Percentiles rank a stretch among this genome's conserved stretches.
Evolutionary conservation across 2,888 invertebrate species (phyloP).

Genomic region (Stegophylla sp.): DNA sequence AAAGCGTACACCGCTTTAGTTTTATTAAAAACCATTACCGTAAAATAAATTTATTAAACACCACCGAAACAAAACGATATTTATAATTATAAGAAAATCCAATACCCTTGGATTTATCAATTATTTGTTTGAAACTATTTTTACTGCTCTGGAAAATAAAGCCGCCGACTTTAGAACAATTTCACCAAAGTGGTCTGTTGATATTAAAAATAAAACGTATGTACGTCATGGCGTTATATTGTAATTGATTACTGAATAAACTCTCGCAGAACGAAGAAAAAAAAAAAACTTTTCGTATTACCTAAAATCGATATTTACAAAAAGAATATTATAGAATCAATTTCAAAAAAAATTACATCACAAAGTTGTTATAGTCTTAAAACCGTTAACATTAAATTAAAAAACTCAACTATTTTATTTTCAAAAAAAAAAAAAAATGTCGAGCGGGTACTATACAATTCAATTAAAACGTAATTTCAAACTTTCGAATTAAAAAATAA

Average conservation of each 20-base stretch:
- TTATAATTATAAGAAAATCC: too few species aligned
- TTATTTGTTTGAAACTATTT: too few species aligned
- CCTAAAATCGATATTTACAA: slow-evolving; percentile 7
- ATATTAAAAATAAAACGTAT: not conserved
- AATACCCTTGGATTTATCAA: too few species aligned
- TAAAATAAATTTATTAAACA: too few species aligned
- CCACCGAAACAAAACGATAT: too few species aligned
- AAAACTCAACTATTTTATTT: not conserved
- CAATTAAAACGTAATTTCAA: too few species aligned
- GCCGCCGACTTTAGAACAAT: not conserved
- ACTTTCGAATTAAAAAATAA: too few species aligned
- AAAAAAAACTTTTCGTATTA: not conserved
- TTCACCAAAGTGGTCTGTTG: not conserved
- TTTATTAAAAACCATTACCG: too few species aligned
- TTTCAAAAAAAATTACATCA: not conserved
- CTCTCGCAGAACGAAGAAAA: not conserved
- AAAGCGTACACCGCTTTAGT: too few species aligned
- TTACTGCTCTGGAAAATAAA: too few species aligned
- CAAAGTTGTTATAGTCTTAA: not conserved
- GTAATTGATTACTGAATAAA: slow-evolving; percentile 20
- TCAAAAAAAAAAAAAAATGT: too few species aligned
- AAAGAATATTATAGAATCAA: not conserved
- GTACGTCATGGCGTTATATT: slow-evolving; percentile 10
- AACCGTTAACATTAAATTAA: not conserved
- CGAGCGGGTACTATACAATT: too few species aligned